Evolutionary conservation across 1,140 invertebrate genomes (phyloP).

Genomic region (Polypedilum pembai): DNA sequence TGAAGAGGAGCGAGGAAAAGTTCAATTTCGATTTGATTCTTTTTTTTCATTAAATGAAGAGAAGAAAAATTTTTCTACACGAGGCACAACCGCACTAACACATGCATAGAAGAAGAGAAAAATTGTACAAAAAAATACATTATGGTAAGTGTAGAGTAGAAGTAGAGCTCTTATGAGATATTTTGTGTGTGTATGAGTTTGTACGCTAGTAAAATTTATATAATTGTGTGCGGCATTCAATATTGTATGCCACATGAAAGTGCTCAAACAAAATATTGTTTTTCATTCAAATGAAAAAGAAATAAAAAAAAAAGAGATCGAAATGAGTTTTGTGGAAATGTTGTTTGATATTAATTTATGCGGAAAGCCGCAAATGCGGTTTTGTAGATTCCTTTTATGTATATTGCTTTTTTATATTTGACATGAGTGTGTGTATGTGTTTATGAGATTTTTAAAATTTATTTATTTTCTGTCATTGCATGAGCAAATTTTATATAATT

Average conservation of each 20-base stretch:
- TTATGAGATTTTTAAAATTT: too few relatives aligned
- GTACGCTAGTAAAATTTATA: neutral
- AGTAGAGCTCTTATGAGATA: neutral
- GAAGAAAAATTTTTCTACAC: slow-evolving; percentile 26
- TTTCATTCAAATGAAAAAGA: neutral
- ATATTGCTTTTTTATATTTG: neutral
- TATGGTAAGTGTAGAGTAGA: slow-evolving; percentile 4
- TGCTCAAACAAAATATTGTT: neutral
- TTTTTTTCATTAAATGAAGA: slow-evolving; percentile 26
- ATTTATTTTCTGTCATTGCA: too few relatives aligned
- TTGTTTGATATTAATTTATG: neutral
- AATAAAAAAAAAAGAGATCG: neutral
- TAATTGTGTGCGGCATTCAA: neutral
- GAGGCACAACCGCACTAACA: slow-evolving; percentile 23
- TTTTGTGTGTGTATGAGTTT: neutral
- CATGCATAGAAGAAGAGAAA: neutral
- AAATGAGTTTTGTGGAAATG: neutral
- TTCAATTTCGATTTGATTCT: neutral
- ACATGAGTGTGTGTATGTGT: neutral
- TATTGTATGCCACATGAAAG: slow-evolving; percentile 11
- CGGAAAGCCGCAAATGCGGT: slow-evolving; percentile 15
- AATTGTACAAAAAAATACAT: neutral
- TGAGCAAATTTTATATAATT: too few relatives aligned
- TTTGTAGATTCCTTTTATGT: neutral
- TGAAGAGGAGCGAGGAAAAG: neutral